Evolutionary conservation across 2,797 vertebrate genomes (phyloP).

Genomic region (Gorsachius magnificus): DNA sequence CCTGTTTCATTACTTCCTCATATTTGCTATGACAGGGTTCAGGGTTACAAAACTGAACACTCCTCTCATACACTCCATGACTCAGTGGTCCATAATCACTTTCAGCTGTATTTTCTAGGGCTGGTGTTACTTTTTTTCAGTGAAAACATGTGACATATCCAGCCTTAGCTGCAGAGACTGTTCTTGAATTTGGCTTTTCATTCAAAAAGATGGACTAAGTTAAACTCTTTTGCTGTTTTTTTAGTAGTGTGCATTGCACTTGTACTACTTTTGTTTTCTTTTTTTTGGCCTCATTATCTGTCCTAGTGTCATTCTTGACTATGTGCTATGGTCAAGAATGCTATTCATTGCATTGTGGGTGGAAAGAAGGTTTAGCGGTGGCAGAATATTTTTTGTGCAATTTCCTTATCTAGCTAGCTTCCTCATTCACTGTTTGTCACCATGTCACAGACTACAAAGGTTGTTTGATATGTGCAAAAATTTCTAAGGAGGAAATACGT

Average conservation of each 20-base stretch:
- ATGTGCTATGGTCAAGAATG: not conserved
- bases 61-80: not conserved
- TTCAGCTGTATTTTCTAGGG: not conserved
- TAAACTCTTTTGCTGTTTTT: not conserved
- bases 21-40: not conserved
- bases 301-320: not conserved
- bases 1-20: not conserved
- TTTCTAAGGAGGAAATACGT: not conserved
- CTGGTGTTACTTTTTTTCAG: not conserved
- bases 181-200: not conserved
- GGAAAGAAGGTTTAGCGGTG: not conserved
- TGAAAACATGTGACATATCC: not conserved
- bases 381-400: not conserved
- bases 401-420: not conserved
- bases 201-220: not conserved
- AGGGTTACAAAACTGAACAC: not conserved
- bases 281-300: not conserved
- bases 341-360: not conserved
- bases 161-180: not conserved
- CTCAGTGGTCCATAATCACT: not conserved
- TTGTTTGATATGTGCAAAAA: not conserved
- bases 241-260: not conserved
- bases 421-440: not conserved
- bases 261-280: not conserved
- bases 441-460: not conserved